A percentile compares a stretch with the other conserved stretches of the same genome.
These are phyloP conservation scores for Tachysurus fulvidraco DNA, from an alignment of 2,113 vertebrate genomes.

Conservation along the genomic window DNA sequence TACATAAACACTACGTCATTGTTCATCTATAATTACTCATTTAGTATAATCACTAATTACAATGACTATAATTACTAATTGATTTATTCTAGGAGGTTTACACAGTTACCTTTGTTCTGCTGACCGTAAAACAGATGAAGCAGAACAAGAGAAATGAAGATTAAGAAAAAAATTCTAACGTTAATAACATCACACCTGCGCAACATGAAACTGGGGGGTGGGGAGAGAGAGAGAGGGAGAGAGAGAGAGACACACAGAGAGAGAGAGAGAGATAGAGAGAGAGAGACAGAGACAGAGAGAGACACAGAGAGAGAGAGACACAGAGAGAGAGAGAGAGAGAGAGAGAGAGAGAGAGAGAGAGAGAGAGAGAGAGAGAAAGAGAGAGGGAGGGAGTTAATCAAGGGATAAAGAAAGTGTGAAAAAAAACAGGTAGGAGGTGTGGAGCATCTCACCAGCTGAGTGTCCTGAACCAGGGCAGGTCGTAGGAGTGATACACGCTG, in stretches of 20 bases:
- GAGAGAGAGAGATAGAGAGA: too few relatives aligned
- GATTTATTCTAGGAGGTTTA: not conserved
- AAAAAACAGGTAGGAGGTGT: not conserved
- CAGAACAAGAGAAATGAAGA: not conserved
- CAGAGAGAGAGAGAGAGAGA: not conserved
- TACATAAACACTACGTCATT: not conserved
- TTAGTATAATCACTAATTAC: too few relatives aligned
- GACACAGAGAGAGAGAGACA: too few relatives aligned
- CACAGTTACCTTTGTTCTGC: conserved; percentile 20
- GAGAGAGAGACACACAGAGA: too few relatives aligned
- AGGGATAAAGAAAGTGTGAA: not conserved
- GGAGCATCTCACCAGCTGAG: conserved; percentile 87
- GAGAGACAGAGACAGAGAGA: too few relatives aligned
- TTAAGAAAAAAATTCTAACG: too few relatives aligned
- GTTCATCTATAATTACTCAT: not conserved
- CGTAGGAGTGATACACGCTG: conserved; percentile 96
- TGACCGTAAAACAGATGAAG: conserved; percentile 8
- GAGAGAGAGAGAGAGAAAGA: conserved; percentile 6
- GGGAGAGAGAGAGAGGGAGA: too few relatives aligned
- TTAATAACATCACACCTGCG: not conserved
- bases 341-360: not conserved
- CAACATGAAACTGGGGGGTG: not conserved
- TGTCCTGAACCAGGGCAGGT: conserved; percentile 97
- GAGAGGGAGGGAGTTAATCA: conserved; percentile 14
- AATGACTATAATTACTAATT: too few relatives aligned